Percentiles rank a stretch among this genome's conserved stretches.
Evolutionary conservation across 2,797 vertebrate genomes (phyloP).

Genomic region (Pygocentrus nattereri): DNA sequence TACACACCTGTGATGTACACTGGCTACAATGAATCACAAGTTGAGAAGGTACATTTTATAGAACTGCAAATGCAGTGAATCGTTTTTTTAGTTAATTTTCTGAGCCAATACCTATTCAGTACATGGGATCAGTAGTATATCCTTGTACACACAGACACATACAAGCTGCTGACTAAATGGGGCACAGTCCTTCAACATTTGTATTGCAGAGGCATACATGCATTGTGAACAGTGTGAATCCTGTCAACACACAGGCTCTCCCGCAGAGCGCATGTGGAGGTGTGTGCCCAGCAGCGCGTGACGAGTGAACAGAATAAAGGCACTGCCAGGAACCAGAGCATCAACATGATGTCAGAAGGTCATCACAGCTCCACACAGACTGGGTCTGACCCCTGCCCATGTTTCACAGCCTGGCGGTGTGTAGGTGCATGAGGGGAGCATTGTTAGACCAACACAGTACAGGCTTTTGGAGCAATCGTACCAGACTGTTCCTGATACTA

Average conservation of each 20-base stretch:
- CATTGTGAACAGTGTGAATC: background rate
- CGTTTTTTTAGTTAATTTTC: no score
- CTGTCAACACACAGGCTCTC: background rate
- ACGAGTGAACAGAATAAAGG: background rate
- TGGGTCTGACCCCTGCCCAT: background rate
- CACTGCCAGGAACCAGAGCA: background rate
- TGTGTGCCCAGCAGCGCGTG: background rate
- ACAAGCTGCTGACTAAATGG: background rate
- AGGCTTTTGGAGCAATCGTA: slow-evolving; percentile 23
- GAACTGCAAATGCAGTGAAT: no score
- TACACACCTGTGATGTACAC: no score
- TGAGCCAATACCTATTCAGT: no score
- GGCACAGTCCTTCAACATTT: background rate
- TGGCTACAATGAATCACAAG: no score
- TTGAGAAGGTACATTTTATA: no score
- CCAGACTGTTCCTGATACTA: slow-evolving; percentile 48
- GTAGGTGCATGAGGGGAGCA: slow-evolving; percentile 33
- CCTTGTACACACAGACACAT: background rate
- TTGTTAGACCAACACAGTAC: slow-evolving; percentile 46
- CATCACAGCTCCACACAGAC: slow-evolving; percentile 6
- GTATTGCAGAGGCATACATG: background rate
- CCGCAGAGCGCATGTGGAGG: background rate
- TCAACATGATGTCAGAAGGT: slow-evolving; percentile 27
- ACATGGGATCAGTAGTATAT: background rate
- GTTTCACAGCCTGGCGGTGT: background rate